These are phyloP conservation scores for Buteo buteo DNA, from an alignment of 2,113 vertebrate species.

Conservation along the genomic window DNA sequence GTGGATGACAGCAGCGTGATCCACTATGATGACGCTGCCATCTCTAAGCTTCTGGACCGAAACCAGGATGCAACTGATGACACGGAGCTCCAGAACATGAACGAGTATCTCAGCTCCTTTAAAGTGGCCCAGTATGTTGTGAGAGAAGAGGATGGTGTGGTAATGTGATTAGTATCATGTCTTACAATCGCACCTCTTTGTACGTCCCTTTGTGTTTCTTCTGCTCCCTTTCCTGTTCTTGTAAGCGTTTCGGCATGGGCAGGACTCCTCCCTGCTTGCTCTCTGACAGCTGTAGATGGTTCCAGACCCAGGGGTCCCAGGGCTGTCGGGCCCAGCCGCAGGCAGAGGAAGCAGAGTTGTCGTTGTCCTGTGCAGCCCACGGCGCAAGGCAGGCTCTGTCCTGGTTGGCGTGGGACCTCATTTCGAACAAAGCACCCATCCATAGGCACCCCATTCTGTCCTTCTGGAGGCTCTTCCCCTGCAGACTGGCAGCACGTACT, in stretches of 20 bases:
- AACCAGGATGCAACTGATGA: constrained; percentile 93
- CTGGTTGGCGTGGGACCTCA: neutral
- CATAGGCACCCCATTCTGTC: rapidly evolving
- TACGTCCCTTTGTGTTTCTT: neutral
- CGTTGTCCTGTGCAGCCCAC: neutral
- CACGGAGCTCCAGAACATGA: constrained; percentile 98
- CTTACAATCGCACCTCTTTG: neutral
- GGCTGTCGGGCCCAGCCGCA: rapidly evolving
- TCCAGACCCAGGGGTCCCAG: neutral
- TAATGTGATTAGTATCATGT: constrained; percentile 72
- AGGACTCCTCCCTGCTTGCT: neutral
- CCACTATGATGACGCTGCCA: constrained; percentile 94
- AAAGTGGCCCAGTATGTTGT: constrained; percentile 99
- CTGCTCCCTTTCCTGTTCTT: neutral
- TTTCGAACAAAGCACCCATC: neutral
- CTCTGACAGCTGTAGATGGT: neutral
- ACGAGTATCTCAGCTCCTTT: constrained; percentile 98
- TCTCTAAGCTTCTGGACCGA: constrained; percentile 94
- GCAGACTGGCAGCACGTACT: neutral
- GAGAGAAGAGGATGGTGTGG: constrained; percentile 95
- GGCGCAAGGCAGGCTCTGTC: neutral
- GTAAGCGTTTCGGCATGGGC: rapidly evolving
- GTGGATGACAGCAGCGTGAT: constrained; percentile 96
- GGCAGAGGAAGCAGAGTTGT: neutral
- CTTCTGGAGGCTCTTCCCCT: neutral